Evolutionary conservation across 2,113 vertebrate species (phyloP).

Genomic region (Alligator mississippiensis): DNA sequence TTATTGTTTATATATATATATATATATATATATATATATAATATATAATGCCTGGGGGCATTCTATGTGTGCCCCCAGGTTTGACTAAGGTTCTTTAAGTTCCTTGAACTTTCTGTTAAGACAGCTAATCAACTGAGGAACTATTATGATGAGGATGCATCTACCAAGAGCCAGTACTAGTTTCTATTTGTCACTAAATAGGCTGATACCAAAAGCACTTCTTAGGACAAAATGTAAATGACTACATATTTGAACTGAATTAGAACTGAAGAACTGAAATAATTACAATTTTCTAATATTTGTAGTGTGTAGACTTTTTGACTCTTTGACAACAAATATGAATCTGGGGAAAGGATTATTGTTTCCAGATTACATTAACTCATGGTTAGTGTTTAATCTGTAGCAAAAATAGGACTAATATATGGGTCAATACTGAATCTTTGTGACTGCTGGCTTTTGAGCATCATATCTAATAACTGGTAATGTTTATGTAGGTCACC

Average conservation of each 20-base stretch:
- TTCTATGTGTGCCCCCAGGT: not conserved
- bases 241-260: not conserved
- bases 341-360: too few species aligned
- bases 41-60: too few species aligned
- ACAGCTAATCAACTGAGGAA: not conserved
- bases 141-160: not conserved
- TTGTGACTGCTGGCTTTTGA: not conserved
- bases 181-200: not conserved
- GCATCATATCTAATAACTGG: not conserved
- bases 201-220: not conserved
- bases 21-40: not conserved
- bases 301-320: not conserved
- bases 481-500: not conserved
- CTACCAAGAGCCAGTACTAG: too few species aligned
- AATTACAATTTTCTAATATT: not conserved
- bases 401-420: not conserved
- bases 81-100: not conserved
- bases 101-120: not conserved
- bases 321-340: not conserved
- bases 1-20: not conserved
- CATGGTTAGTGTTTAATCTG: not conserved
- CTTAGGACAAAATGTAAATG: not conserved
- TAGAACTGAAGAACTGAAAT: not conserved
- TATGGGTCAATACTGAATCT: not conserved
- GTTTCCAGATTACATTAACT: not conserved